Percentiles rank a stretch among this genome's conserved stretches.
These are phyloP conservation scores for Rhombomys opimus DNA, from an alignment of 2,113 vertebrate genomes.

Conservation along the genomic window DNA sequence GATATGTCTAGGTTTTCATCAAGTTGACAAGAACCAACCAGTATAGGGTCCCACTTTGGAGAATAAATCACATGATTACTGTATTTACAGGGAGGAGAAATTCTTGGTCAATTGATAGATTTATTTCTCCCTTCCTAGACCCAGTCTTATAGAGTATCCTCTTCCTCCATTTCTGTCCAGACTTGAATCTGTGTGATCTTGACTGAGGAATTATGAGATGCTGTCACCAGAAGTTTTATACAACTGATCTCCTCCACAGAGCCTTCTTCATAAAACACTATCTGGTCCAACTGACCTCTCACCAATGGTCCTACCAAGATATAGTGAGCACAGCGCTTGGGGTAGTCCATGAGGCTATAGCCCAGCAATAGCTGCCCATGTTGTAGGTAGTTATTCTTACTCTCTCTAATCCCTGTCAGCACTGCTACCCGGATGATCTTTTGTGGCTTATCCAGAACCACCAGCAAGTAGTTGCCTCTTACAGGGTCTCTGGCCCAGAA, in stretches of 20 bases:
- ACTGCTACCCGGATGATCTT: constrained; percentile 83
- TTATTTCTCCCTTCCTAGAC: constrained; percentile 51
- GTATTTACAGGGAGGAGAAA: neutral
- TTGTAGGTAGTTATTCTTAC: constrained; percentile 77
- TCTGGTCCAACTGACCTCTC: constrained; percentile 86
- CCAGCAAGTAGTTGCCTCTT: constrained; percentile 85
- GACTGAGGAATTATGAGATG: constrained; percentile 87
- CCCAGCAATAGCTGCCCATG: constrained; percentile 89
- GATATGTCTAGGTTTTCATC: neutral
- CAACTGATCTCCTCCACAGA: constrained; percentile 80
- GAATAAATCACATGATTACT: neutral
- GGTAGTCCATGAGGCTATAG: rapidly evolving
- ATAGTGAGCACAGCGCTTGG: constrained; percentile 84
- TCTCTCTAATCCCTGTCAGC: constrained; percentile 83
- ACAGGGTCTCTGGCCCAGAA: constrained; percentile 88
- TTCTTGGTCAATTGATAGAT: neutral
- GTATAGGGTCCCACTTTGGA: neutral
- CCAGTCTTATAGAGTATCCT: neutral
- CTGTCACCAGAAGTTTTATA: constrained; percentile 88
- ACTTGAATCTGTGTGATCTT: constrained; percentile 89
- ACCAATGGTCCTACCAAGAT: constrained; percentile 83
- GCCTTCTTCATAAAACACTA: constrained; percentile 79
- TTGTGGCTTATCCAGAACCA: constrained; percentile 84
- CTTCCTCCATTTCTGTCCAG: constrained; percentile 74
- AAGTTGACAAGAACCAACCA: neutral